phyloP scores from a whole-genome alignment of 2,888 invertebrate genomes.

The Sipha maydis region DNA sequence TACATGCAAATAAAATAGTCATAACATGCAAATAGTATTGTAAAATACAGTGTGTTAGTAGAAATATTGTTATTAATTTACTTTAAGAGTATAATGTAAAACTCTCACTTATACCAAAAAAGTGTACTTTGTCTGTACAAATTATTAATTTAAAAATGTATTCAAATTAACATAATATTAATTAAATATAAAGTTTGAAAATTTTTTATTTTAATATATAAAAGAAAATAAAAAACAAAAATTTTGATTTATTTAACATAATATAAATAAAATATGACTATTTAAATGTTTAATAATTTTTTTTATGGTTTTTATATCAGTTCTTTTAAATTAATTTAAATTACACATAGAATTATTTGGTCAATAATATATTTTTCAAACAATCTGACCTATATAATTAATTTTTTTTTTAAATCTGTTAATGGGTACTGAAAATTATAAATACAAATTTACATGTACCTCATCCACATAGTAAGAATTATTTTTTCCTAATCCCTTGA shows the following conservation, averaged over 20 bases:
- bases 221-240: neutral
- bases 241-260: neutral
- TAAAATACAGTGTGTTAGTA: constrained; percentile 50
- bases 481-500: constrained; percentile 29
- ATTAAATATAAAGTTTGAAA: neutral
- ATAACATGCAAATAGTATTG: constrained; percentile 49
- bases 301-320: neutral
- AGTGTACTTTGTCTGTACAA: constrained; percentile 24
- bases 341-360: neutral
- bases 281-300: constrained; percentile 18
- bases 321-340: constrained; percentile 6
- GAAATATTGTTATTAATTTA: constrained; percentile 47
- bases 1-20: constrained; percentile 55
- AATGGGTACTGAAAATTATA: constrained; percentile 29
- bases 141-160: neutral
- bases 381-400: neutral
- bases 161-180: neutral
- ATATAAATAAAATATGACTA: constrained; percentile 15
- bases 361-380: neutral
- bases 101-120: constrained; percentile 28
- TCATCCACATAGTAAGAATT: constrained; percentile 32
- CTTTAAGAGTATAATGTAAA: constrained; percentile 34
- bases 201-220: neutral
- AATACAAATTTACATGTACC: constrained; percentile 49
- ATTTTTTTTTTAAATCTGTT: neutral